Base-by-base conservation (phyloP, 2,797 vertebrate species). In the Discoglossus pictus region DNA sequence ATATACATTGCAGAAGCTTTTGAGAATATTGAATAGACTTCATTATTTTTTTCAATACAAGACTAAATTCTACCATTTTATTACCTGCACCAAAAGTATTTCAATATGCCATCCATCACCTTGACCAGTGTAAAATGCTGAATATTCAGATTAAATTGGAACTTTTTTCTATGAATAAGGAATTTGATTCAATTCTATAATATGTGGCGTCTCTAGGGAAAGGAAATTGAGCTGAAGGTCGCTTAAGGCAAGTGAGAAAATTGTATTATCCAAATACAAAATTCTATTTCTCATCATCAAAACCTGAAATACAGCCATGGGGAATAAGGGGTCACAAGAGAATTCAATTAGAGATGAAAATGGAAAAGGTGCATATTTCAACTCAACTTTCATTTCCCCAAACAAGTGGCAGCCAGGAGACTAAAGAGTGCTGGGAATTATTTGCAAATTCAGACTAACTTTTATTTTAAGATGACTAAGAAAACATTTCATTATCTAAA, bases 71-170 rank as follows among this genome's bases (percentile, higher is more conserved):
- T 51, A 27, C 76, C 80, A 69, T 80, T 79, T 82, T 80, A 88
- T 85, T 86, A 84, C 82, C 75, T 74, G 82, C 76, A 82, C 82
- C 79, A 74, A 82, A 78, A 81, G 78, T 78, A 64, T 84, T 84
- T 87, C 84, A 82, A 78, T 78, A 79, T 74, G 76, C 82, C 83
- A 88, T 86, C 85, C 82, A 82, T 87, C 86, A 85, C 86, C 84
- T 79, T 80, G 84, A 80, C 84, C 81, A 65, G 73, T 65, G 75
- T 75, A 73, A 76, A 78, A 82, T 76, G 80, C 84, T 86, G 82
- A 82, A 87, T 87, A 87, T 89, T 87, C 84, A 83, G 86, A 86
- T 87, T 83, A 85, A 86, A 89, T 84, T 81, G 85, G 83, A 78
- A 83, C 80, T 80, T 86, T 74, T 82, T 80, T 36, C 84, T 83